Evolutionary conservation across 2,113 vertebrate genomes (phyloP).

Genomic region (Malurus elegans): DNA sequence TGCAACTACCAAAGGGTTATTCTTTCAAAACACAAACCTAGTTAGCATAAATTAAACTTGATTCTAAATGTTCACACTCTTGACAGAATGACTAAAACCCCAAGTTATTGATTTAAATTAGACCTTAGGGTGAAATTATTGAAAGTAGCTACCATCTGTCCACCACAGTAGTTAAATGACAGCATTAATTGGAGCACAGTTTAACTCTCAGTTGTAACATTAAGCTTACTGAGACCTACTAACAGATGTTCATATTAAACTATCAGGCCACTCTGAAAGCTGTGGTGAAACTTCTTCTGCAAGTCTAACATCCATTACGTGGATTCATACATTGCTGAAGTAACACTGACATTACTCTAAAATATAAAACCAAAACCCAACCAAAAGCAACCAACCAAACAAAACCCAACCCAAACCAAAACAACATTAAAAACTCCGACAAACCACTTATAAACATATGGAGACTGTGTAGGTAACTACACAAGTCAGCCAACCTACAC

Average conservation of each 20-base stretch:
- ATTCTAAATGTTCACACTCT: not conserved
- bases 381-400: not conserved
- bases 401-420: not conserved
- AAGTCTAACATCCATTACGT: not conserved
- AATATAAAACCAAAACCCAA: not conserved
- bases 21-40: not conserved
- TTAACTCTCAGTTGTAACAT: not conserved
- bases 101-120: slow-evolving; percentile 29
- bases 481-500: not conserved
- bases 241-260: not conserved
- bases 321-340: not conserved
- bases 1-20: not conserved
- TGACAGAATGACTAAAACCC: not conserved
- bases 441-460: not conserved
- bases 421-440: not conserved
- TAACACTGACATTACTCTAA: not conserved
- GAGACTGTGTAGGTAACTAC: not conserved
- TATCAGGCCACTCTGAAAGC: not conserved
- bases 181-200: not conserved
- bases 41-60: not conserved
- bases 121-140: not conserved
- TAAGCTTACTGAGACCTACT: not conserved
- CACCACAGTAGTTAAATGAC: not conserved
- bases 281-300: not conserved
- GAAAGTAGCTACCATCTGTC: slow-evolving; percentile 25